phyloP scores from a whole-genome alignment of 2,113 vertebrate species.

The Azemiops feae region DNA sequence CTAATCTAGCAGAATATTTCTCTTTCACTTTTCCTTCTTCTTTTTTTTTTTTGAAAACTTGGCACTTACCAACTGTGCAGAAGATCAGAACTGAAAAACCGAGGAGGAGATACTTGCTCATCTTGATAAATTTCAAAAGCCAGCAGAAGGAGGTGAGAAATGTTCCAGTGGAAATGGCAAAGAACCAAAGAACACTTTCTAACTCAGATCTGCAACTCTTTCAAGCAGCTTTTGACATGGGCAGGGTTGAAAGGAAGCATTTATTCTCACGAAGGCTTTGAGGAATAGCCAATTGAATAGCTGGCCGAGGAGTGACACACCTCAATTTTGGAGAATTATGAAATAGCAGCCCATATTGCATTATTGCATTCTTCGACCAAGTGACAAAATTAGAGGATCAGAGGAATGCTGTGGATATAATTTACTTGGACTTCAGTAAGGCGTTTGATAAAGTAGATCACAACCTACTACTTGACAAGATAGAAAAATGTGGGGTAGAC shows the following conservation, averaged over 20 bases:
- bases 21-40: not conserved
- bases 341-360: not conserved
- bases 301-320: not conserved
- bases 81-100: conserved; percentile 13
- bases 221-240: not conserved
- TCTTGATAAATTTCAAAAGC: not conserved
- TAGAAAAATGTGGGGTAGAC: too few species aligned
- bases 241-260: not conserved
- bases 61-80: conserved; percentile 17
- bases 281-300: not conserved
- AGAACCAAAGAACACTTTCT: not conserved
- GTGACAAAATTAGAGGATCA: too few species aligned
- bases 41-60: not conserved
- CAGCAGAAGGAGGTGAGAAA: not conserved
- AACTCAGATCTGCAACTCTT: not conserved
- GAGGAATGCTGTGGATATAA: too few species aligned
- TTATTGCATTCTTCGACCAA: too few species aligned
- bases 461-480: too few species aligned
- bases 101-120: conserved; percentile 11
- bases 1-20: too few species aligned
- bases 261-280: not conserved
- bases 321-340: not conserved
- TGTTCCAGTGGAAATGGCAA: not conserved
- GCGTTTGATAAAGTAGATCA: too few species aligned
- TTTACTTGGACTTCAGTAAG: too few species aligned